Evolutionary conservation across 2,888 invertebrate species (phyloP), one percentile per base, ranked within the genome.

Genomic region (Hyppa rectilinea): DNA sequence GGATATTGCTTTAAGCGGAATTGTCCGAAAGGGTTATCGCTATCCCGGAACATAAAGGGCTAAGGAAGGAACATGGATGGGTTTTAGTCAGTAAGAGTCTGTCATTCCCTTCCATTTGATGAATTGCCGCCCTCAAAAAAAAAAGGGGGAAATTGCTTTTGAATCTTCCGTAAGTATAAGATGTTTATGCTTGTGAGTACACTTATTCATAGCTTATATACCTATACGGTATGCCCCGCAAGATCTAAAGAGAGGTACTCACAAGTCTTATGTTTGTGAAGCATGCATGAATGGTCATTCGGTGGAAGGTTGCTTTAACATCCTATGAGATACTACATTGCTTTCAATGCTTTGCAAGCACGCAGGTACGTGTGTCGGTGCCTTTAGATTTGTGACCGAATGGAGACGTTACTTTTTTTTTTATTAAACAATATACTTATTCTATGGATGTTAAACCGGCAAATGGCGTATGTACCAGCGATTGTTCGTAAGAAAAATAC

Each of bases 241-340:
- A 26, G 31, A 38, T 45, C 40, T n/a, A 59, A 52, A 52, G 36
- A 34, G n/a, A 4, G 26, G n/a, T 20, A 6, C 14, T 34, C 12
- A 47, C 23, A 17, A 38, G 10, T 52, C 52, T 45, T 49, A 31
- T 55, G 34, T 49, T 50, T 43, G 29, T 43, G 43, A 38, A 62
- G 14, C 45, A 69, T 69, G 56, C 58, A 52, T 52, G 26, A 10
- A 47, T 38, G 26, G 31, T 45, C 67, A 34, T 55, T 31, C 20
- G 17, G 31, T 52, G 10, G 2, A 58, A 58, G 59, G 20, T 34
- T 34, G 23, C 49, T 29, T 49, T 36, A n/a, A 59, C 7, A 40
- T 38, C 14, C 38, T 53, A 23, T 68, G 12, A 29, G 17, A 10
- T 17, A 31, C 17, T 38, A 50, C 5, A 58, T 49, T 43, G 36